These are phyloP conservation scores for Ginglymostoma cirratum DNA, from an alignment of 2,113 vertebrate genomes.

Conservation along the genomic window DNA sequence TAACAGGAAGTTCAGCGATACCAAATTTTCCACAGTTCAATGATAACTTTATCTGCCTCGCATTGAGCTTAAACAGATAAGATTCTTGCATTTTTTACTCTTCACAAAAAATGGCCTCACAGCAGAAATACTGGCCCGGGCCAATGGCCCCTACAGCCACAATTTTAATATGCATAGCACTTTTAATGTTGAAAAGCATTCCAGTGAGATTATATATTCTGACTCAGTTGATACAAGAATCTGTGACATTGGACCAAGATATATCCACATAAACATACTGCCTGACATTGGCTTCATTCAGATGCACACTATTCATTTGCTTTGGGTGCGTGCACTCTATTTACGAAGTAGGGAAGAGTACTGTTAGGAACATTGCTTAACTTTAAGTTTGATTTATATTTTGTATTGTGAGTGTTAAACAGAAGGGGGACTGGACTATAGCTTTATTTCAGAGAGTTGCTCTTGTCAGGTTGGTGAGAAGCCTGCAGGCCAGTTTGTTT, in stretches of 20 bases:
- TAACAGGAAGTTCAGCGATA: neutral
- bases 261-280: neutral
- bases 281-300: neutral
- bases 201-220: neutral
- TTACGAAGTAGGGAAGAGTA: too few species aligned
- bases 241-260: neutral
- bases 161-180: neutral
- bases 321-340: too few species aligned
- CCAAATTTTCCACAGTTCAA: neutral
- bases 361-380: too few species aligned
- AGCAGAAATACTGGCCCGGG: neutral
- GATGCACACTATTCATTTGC: neutral
- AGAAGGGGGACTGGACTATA: too few species aligned
- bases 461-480: too few species aligned
- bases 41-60: neutral
- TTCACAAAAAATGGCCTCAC: neutral
- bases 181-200: neutral
- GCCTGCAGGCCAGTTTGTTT: too few species aligned
- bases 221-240: neutral
- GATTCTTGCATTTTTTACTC: neutral
- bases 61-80: neutral
- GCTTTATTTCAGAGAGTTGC: too few species aligned
- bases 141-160: neutral
- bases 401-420: too few species aligned
- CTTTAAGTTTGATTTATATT: too few species aligned